Base-by-base conservation (phyloP, 37 sponge, comb jelly and placozoan genomes). In the Dysidea cf. avara region DNA sequence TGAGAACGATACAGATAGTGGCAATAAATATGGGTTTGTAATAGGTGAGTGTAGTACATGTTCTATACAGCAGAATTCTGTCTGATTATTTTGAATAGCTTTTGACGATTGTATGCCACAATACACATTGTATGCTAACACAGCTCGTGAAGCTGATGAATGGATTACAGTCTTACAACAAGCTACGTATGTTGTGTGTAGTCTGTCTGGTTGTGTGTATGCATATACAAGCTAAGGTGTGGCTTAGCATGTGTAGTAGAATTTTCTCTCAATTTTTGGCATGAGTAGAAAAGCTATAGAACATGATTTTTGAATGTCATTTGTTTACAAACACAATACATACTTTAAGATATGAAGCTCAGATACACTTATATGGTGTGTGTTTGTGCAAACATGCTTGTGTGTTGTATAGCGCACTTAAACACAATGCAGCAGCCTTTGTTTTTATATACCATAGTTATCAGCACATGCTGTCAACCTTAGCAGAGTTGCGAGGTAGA, bases 101-200 rank as follows among this genome's bases (percentile, higher is more conserved):
- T 88, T 88, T 83, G 84, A 88, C 7, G 79, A 77, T 22, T 21
- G 68, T 47, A 69, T 60, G 51, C 24, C 52, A 60, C 56, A 54
- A 13, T 83, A 78, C 69, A 69, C 28, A 57, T 83, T 88, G 49
- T 56, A 67, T 25, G 78, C 83, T 7, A 73, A 79, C 63, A 79
- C 84, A 52, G 84, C 78, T 35, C 78, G 76, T 25, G 89, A 88
- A 4, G 69, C 76, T 24, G 83, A 88, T 36, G 89, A 88, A 53
- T 88, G 89, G 89, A 77, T 40, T 20, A 56, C 53, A 59, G 49
- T 65, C 11, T 37, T 88, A 40, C 64, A 64, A 38, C 55, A 47
- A 13, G 66, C 81, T 16, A 85, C 80, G 86, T 85, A 29, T 1
- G 32, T 35, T 60, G 30, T 60, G 61, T 66, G 66, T 66, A 3